These are phyloP conservation scores for Cepaea nemoralis DNA, from an alignment of 1,140 invertebrate genomes.

Conservation along the genomic window DNA sequence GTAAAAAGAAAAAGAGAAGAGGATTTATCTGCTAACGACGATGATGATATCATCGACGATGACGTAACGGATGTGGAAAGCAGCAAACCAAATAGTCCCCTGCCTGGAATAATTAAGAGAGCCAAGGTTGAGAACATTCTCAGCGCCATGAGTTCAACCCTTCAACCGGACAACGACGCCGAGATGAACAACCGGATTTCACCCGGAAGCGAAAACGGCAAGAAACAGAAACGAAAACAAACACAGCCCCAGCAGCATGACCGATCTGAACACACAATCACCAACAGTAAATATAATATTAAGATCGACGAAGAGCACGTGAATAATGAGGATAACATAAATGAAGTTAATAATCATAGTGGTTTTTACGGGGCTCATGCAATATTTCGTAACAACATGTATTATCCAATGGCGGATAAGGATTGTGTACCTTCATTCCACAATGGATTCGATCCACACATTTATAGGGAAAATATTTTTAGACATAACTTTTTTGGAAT, in stretches of 20 bases:
- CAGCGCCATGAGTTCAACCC: neutral
- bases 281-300: conserved; percentile 5
- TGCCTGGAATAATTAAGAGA: neutral
- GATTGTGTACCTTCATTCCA: conserved; percentile 15
- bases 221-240: conserved; percentile 95
- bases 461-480: conserved; percentile 36
- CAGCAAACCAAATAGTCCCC: neutral
- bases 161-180: neutral
- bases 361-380: neutral
- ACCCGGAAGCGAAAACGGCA: conserved; percentile 66
- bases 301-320: neutral
- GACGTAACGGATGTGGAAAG: neutral
- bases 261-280: conserved; percentile 73
- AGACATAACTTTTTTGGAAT: conserved; percentile 27
- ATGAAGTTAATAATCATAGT: conserved; percentile 46
- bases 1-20: conserved; percentile 37
- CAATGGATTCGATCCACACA: conserved; percentile 27
- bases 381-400: conserved; percentile 18
- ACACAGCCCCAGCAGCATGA: conserved; percentile 96
- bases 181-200: conserved; percentile 25
- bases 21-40: neutral
- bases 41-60: conserved; percentile 10
- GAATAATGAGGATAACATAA: neutral
- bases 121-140: conserved; percentile 7
- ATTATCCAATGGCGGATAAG: conserved; percentile 17